Percentiles rank a stretch among this genome's conserved stretches.
phyloP scores from a whole-genome alignment of 2,888 invertebrate genomes.

The Byasa hedistus region DNA sequence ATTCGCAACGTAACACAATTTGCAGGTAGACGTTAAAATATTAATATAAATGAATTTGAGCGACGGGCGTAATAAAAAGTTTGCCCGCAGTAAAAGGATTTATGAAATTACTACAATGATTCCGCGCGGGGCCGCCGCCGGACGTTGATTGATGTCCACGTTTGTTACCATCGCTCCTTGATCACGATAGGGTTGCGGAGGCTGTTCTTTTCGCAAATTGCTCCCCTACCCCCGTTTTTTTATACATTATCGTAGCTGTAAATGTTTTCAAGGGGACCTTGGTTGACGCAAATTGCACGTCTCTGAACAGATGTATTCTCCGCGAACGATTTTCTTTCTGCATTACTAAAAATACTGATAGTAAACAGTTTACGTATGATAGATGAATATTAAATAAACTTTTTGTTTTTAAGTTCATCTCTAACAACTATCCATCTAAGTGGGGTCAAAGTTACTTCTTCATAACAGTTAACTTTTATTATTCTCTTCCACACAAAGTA shows the following conservation, averaged over 20 bases:
- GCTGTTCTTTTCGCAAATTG: constrained; percentile 30
- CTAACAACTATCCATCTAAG: too few relatives aligned
- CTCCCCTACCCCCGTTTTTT: constrained; percentile 8
- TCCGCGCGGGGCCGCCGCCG: constrained; percentile 33
- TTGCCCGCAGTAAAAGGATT: constrained; percentile 36
- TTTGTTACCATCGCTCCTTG: constrained; percentile 43
- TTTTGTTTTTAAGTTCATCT: too few relatives aligned
- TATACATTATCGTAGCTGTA: background rate
- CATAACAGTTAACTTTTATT: too few relatives aligned
- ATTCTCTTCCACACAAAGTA: too few relatives aligned
- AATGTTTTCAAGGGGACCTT: constrained; percentile 10
- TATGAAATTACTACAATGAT: constrained; percentile 40
- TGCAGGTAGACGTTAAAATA: constrained; percentile 13
- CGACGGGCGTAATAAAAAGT: constrained; percentile 33
- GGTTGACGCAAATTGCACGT: background rate
- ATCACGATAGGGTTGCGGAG: constrained; percentile 43
- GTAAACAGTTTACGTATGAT: too few relatives aligned
- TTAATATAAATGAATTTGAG: constrained; percentile 32
- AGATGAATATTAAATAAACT: too few relatives aligned
- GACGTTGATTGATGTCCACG: constrained; percentile 46
- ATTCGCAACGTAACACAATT: constrained; percentile 1
- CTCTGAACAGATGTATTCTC: background rate
- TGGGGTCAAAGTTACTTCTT: too few relatives aligned
- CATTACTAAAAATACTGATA: too few relatives aligned
- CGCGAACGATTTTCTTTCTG: too few relatives aligned